Percentiles rank a stretch among this genome's conserved stretches.
These are phyloP conservation scores for Lasioglossum marginatum DNA, from an alignment of 2,888 invertebrate genomes.

Conservation along the genomic window DNA sequence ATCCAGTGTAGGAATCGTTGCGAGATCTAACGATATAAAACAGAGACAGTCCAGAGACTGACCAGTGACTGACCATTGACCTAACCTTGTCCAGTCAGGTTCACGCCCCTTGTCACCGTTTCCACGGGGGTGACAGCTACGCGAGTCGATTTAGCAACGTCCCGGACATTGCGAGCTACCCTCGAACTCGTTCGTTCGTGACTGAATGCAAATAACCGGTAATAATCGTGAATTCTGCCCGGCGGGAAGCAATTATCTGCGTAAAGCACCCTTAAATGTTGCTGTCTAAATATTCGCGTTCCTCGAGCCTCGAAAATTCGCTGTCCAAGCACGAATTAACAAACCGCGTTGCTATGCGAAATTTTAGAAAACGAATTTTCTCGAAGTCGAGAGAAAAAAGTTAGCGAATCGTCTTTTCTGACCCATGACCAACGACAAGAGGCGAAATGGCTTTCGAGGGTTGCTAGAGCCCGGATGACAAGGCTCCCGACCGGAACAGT, in stretches of 20 bases:
- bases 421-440: not conserved
- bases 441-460: constrained; percentile 47
- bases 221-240: not conserved
- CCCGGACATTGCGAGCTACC: not conserved
- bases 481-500: constrained; percentile 55
- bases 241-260: not conserved
- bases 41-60: no score
- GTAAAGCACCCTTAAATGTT: constrained; percentile 1
- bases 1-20: not conserved
- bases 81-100: constrained; percentile 58
- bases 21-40: not conserved
- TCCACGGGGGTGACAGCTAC: constrained; percentile 6
- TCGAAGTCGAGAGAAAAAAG: constrained; percentile 23
- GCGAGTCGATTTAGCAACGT: constrained; percentile 4
- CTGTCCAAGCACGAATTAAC: not conserved
- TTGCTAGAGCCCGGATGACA: constrained; percentile 53
- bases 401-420: constrained; percentile 26
- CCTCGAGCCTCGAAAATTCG: constrained; percentile 8
- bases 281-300: not conserved
- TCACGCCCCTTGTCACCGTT: constrained; percentile 45
- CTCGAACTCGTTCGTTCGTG: not conserved
- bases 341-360: not conserved
- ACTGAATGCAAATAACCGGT: not conserved
- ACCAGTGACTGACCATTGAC: not conserved
- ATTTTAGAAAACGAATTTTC: constrained; percentile 19